Base-by-base conservation (phyloP, 1,140 invertebrate species). In the Pollicipes pollicipes region DNA sequence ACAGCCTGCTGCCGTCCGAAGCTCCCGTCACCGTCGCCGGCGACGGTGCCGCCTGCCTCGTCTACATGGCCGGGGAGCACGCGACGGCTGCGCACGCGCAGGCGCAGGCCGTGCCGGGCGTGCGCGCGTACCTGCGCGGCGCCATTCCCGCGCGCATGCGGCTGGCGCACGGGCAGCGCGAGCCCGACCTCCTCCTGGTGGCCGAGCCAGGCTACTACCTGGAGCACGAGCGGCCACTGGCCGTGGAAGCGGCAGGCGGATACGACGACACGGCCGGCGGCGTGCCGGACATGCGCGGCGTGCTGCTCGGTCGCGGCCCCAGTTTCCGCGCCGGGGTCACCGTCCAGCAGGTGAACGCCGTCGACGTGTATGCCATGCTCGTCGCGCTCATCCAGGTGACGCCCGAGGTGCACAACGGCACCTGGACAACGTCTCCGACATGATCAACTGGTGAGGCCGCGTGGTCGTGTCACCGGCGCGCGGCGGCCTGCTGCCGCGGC, bases 201-300 rank as follows among this genome's bases (percentile, higher is more conserved):
- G 64, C 64, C 64, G n/a, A 27, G 28, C n/a, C 64, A 3, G 28
- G 64, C 64, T 66, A 28, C 64, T 66, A 66, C 64, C n/a, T 66
- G 27, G 64, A 66, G 64, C 27, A 66, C 64, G 28, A 27, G 64
- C 64, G n/a, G 28, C 64, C 64, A n/a, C 28, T 66, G 64, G n/a
- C 64, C 3, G 64, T 66, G 28, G 10, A 27, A n/a, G 64, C 64
- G n/a, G 64, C 64, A 21, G 64, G 64, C 64, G 64, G 64, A 1
- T 66, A 66, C 28, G 64, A 66, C 28, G 28, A 66, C 64, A 66
- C 64, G 27, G 26, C n/a, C 10, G 64, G 28, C 3, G 27, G 6
- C n/a, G 64, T 29, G n/a, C 27, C 64, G 28, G 64, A 66, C 28
- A 66, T 66, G 64, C n/a, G 64, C 27, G 64, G 64, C 64, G 64